A percentile compares a stretch with the other conserved stretches of the same genome.
phyloP scores from a whole-genome alignment of 2,888 invertebrate genomes.

The Nycteola revayana region DNA sequence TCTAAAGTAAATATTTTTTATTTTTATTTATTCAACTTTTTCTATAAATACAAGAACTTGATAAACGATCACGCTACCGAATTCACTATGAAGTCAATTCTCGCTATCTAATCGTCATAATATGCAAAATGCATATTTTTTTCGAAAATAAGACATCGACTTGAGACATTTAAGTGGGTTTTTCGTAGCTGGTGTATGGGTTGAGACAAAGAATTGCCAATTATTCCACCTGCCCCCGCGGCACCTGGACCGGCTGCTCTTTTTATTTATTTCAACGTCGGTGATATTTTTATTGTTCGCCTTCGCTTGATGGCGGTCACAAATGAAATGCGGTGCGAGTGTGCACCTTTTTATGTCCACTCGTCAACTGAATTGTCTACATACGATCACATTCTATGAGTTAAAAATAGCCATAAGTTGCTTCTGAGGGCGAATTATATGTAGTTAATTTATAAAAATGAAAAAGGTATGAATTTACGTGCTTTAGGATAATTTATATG shows the following conservation, averaged over 20 bases:
- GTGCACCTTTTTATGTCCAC: constrained; percentile 45
- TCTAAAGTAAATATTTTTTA: constrained; percentile 10
- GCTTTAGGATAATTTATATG: no score
- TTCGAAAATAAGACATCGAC: constrained; percentile 56
- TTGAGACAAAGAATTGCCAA: constrained; percentile 81
- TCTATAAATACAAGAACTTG: constrained; percentile 11
- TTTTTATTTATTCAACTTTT: background rate
- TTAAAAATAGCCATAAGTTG: constrained; percentile 4
- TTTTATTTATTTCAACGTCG: constrained; percentile 78
- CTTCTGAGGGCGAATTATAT: no score
- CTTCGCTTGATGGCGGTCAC: constrained; percentile 56
- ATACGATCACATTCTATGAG: constrained; percentile 28
- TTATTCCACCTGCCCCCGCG: constrained; percentile 78
- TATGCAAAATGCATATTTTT: constrained; percentile 17
- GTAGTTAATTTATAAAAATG: no score
- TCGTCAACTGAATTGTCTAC: constrained; percentile 39
- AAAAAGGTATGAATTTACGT: no score
- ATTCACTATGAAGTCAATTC: constrained; percentile 20
- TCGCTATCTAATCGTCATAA: constrained; percentile 29
- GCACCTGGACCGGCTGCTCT: constrained; percentile 77
- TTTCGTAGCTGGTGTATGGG: constrained; percentile 59
- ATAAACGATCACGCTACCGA: constrained; percentile 19
- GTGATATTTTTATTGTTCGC: constrained; percentile 79
- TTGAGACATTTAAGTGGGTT: constrained; percentile 60
- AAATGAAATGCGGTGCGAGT: constrained; percentile 50